Evolutionary conservation across 37 sponge, comb jelly and placozoan species (phyloP), one percentile per base, ranked within the genome.

Genomic region (Axinella damicornis): DNA sequence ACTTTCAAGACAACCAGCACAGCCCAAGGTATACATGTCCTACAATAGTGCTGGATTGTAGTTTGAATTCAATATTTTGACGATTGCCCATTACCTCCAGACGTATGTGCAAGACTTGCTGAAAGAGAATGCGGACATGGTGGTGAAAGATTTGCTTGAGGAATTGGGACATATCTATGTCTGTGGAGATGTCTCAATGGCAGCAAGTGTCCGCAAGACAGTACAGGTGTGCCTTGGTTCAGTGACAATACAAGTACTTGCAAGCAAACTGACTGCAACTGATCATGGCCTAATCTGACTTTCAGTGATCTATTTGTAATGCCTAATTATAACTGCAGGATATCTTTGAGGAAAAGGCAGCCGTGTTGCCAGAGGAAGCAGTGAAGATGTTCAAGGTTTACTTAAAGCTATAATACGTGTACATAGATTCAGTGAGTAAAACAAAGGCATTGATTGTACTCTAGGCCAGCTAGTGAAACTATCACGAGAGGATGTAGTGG

Each of bases 101-200:
- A 88, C 62, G 0, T 95, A 95, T 76, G 96, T 95, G 24, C 96
- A 95, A 58, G 77, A 95, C 60, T 63, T 85, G 40, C 53, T 95
- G 79, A 89, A 89, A 80, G 71, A 89, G 84, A 78, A 95, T 69
- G 94, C 90, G 40, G 93, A 95, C 54, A 57, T 30, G 5, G 65
- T 95, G n/a, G 84, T 95, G 21, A 31, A 71, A 1, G 34, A 73
- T 67, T 35, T 95, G 63, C 71, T 92, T 28, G 92, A 87, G 55
- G 77, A 88, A 54, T 66, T 84, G 20, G 97, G 89, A 6, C 97
- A 97, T 38, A 76, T 97, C 75, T 97, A 94, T 76, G 95, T 97
- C 56, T 97, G 97, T 82, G 97, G 97, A 31, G 96, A 92, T 53
- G 86, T 94, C 60, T 94, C 94, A 34, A 95, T 95, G 96, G 96